phyloP scores from a whole-genome alignment of 2,797 vertebrate species.

The Coranthus polyacanthus region DNA sequence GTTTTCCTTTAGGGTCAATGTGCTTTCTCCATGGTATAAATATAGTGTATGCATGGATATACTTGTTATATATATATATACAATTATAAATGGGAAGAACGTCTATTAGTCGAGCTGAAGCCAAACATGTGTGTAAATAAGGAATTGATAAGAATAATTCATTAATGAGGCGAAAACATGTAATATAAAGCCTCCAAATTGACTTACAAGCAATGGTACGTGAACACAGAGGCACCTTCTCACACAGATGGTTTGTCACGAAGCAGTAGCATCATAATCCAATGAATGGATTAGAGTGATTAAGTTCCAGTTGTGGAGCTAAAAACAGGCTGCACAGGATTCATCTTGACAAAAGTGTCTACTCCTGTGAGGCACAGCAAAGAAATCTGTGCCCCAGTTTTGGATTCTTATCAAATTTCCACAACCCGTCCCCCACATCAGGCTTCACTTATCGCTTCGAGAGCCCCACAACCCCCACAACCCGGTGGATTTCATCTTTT shows the following conservation, averaged over 20 bases:
- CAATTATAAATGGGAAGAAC: conserved; percentile 13
- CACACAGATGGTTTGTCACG: conserved; percentile 68
- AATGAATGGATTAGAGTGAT: conserved; percentile 77
- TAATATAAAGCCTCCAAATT: conserved; percentile 10
- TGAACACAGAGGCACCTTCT: conserved; percentile 63
- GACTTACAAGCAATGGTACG: conserved; percentile 28
- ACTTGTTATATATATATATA: conserved; percentile 11
- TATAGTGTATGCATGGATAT: conserved; percentile 33
- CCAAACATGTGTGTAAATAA: conserved; percentile 18
- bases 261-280: conserved; percentile 67
- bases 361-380: conserved; percentile 63
- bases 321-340: conserved; percentile 71
- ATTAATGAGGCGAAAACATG: conserved; percentile 11
- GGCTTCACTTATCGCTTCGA: conserved; percentile 43
- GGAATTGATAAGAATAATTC: conserved; percentile 29
- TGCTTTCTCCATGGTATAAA: conserved; percentile 23
- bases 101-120: conserved; percentile 18
- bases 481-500: conserved; percentile 35
- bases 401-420: conserved; percentile 56
- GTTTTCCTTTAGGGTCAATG: conserved; percentile 55
- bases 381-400: conserved; percentile 65
- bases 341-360: conserved; percentile 71
- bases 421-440: conserved; percentile 37
- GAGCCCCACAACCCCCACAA: conserved; percentile 9
- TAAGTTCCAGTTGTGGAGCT: conserved; percentile 76